Evolutionary conservation across 1,140 invertebrate genomes (phyloP).

Genomic region (Sitophilus oryzae): DNA sequence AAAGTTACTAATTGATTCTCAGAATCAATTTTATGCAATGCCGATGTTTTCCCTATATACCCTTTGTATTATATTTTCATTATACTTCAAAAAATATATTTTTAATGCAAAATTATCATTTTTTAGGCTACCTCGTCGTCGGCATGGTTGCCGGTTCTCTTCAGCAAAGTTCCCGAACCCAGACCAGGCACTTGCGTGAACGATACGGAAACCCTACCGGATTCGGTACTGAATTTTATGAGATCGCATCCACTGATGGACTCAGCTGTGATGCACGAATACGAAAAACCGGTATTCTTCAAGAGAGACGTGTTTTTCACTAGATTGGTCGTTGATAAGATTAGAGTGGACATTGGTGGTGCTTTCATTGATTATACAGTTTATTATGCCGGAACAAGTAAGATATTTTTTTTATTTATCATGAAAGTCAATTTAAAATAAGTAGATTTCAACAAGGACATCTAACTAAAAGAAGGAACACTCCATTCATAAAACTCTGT

Average conservation of each 20-base stretch:
- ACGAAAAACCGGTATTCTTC: slow-evolving; percentile 74
- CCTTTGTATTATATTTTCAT: neutral
- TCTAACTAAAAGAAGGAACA: too few relatives aligned
- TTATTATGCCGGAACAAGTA: slow-evolving; percentile 73
- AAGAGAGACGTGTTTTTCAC: slow-evolving; percentile 74
- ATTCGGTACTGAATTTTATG: slow-evolving; percentile 84
- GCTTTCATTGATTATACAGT: slow-evolving; percentile 65
- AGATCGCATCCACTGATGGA: slow-evolving; percentile 89
- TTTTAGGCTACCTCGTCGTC: slow-evolving; percentile 58
- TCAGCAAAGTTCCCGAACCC: slow-evolving; percentile 70
- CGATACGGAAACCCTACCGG: slow-evolving; percentile 70
- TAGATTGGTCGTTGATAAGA: slow-evolving; percentile 69
- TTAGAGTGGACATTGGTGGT: slow-evolving; percentile 57
- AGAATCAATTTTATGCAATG: too few relatives aligned
- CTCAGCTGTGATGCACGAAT: slow-evolving; percentile 72
- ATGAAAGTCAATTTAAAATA: slow-evolving; percentile 2
- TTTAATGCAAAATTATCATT: neutral
- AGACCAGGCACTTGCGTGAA: slow-evolving; percentile 80
- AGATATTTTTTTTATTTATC: slow-evolving; percentile 37
- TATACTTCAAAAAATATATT: neutral
- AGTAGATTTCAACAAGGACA: too few relatives aligned
- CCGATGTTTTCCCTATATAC: slow-evolving; percentile 33
- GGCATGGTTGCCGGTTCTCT: slow-evolving; percentile 63
- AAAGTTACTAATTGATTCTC: too few relatives aligned
- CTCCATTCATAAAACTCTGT: too few relatives aligned